A percentile compares a stretch with the other conserved stretches of the same genome.
phyloP scores from a whole-genome alignment of 2,797 vertebrate species.

The Prionace glauca region DNA sequence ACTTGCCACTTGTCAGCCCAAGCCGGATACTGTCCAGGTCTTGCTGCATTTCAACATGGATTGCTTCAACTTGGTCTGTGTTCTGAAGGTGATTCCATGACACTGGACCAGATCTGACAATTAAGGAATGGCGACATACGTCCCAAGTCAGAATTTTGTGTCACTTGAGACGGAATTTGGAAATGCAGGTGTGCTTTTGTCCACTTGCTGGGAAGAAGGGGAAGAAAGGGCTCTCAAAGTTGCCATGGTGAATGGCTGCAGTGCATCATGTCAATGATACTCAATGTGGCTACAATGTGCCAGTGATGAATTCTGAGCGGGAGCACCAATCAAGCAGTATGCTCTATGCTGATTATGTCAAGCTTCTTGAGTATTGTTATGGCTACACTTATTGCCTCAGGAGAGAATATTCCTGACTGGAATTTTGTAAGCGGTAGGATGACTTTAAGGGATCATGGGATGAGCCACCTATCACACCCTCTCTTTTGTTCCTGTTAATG shows the following conservation, averaged over 20 bases:
- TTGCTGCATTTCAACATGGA: too few relatives aligned
- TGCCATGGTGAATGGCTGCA: neutral
- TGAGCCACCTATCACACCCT: neutral
- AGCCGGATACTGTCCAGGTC: too few relatives aligned
- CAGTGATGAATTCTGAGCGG: neutral
- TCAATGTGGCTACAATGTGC: neutral
- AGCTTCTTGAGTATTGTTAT: neutral
- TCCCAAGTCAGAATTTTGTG: neutral
- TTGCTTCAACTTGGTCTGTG: too few relatives aligned
- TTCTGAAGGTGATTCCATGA: too few relatives aligned
- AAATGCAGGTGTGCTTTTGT: neutral
- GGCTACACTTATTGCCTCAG: neutral
- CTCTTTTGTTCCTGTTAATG: neutral
- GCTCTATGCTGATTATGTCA: neutral
- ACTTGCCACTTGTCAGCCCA: too few relatives aligned
- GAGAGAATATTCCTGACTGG: neutral
- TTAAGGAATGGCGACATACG: too few relatives aligned
- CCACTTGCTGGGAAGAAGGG: neutral
- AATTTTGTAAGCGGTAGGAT: neutral
- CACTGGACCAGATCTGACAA: too few relatives aligned
- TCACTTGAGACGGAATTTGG: neutral
- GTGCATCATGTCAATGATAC: neutral
- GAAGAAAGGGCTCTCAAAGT: neutral
- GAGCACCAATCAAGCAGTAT: neutral
- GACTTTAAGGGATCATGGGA: neutral